Conservation (phyloP, 1,140 invertebrate genomes). For the Drosophila teissieri region DNA sequence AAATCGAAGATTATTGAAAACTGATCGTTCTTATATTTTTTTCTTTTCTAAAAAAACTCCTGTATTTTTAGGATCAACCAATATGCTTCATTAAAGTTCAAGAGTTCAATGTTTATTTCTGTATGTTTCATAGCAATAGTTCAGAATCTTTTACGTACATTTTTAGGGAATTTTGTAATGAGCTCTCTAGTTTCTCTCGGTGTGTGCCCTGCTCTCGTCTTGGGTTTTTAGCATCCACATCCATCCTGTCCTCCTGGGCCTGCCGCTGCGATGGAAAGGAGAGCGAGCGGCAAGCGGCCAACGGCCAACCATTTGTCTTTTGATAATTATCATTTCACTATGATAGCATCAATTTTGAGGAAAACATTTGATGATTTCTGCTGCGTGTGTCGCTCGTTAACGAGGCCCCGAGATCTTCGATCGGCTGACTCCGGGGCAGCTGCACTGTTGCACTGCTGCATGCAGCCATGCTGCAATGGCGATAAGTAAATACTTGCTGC, state of each 20-base stretch:
- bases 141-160: too few species aligned
- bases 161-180: not conserved
- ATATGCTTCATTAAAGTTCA: too few species aligned
- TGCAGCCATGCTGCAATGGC: not conserved
- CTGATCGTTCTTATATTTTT: too few species aligned
- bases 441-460: conserved; percentile 24
- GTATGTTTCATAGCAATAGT: too few species aligned
- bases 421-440: conserved; percentile 35
- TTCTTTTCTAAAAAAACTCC: too few species aligned
- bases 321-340: conserved; percentile 80
- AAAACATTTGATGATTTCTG: conserved; percentile 79
- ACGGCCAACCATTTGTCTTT: conserved; percentile 75
- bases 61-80: too few species aligned
- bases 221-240: conserved; percentile 11
- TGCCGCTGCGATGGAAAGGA: conserved; percentile 41
- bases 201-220: conserved; percentile 1
- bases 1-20: too few species aligned
- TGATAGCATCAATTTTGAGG: conserved; percentile 79
- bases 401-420: conserved; percentile 39
- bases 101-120: too few species aligned
- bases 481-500: conserved; percentile 72
- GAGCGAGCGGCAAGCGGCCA: conserved; percentile 46
- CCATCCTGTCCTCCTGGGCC: conserved; percentile 11
- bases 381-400: conserved; percentile 79
- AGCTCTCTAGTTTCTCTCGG: not conserved